Conservation (phyloP, 37 sponge, comb jelly and placozoan genomes). For the Agelas oroides region DNA sequence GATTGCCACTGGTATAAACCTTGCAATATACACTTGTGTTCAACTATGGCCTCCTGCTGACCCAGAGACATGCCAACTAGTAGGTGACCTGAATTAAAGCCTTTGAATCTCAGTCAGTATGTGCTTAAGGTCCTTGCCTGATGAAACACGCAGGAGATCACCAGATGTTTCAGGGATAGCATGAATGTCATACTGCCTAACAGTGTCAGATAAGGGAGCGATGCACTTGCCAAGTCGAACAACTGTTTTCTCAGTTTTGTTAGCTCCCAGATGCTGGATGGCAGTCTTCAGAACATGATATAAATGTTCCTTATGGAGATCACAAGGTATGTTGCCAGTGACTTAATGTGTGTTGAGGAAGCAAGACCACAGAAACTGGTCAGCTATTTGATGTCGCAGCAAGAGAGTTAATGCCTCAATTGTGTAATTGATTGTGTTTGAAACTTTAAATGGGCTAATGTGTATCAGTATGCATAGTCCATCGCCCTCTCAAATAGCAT, state of each 20-base stretch:
- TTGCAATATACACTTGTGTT: slow-evolving; percentile 23
- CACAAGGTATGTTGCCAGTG: slow-evolving; percentile 11
- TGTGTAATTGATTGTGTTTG: slow-evolving; percentile 21
- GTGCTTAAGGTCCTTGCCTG: too few species aligned
- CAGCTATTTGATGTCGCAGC: slow-evolving; percentile 14
- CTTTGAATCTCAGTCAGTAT: too few species aligned
- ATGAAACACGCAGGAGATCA: too few species aligned
- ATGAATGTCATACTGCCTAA: too few species aligned
- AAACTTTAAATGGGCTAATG: slow-evolving; percentile 8
- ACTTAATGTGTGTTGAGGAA: slow-evolving; percentile 19
- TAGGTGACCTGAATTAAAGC: slow-evolving; percentile 20
- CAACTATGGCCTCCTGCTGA: slow-evolving; percentile 37
- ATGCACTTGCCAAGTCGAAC: too few species aligned
- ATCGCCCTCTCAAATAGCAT: slow-evolving; percentile 52
- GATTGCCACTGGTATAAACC: slow-evolving; percentile 45
- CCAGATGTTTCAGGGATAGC: too few species aligned
- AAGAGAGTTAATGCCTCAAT: slow-evolving; percentile 29
- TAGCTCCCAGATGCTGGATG: slow-evolving; percentile 36
- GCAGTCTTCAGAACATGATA: too few species aligned
- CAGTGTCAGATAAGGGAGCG: too few species aligned
- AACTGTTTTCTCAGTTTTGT: too few species aligned
- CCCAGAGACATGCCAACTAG: slow-evolving; percentile 24
- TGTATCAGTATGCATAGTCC: slow-evolving; percentile 21
- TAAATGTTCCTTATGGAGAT: too few species aligned
- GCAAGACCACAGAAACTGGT: slow-evolving; percentile 19